phyloP scores from a whole-genome alignment of 2,113 vertebrate genomes.

The Aegypius monachus region DNA sequence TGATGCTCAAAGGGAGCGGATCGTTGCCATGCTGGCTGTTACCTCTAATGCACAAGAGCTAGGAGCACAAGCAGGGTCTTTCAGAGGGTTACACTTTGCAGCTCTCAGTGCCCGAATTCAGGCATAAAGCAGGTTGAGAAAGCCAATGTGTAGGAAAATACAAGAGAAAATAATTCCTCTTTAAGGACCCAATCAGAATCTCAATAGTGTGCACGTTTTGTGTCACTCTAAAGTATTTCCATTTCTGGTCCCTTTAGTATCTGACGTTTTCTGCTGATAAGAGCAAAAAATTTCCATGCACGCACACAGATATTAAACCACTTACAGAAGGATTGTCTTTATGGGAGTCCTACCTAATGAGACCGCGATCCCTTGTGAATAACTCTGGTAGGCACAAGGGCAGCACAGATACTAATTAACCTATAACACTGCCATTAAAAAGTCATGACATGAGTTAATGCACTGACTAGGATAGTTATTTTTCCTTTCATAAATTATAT shows the following conservation, averaged over 20 bases:
- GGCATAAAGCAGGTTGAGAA: neutral
- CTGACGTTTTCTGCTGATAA: neutral
- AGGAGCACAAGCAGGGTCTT: neutral
- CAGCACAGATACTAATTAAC: conserved; percentile 15
- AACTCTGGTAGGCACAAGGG: neutral
- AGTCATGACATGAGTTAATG: conserved; percentile 16
- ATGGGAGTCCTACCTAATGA: neutral
- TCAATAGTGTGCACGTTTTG: neutral
- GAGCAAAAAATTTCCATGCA: neutral
- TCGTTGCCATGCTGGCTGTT: neutral
- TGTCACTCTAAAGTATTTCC: neutral
- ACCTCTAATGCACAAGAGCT: neutral
- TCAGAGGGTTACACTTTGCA: neutral
- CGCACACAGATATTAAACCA: neutral
- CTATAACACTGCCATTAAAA: conserved; percentile 19
- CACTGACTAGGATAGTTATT: neutral
- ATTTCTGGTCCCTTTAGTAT: neutral
- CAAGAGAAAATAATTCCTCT: neutral
- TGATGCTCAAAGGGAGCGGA: neutral
- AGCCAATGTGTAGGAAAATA: neutral
- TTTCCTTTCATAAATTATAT: neutral
- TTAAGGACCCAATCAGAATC: neutral
- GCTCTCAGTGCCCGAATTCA: neutral
- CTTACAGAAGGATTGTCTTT: neutral
- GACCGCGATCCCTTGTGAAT: neutral